Evolutionary conservation across 2,888 invertebrate genomes (phyloP), one percentile per base, ranked within the genome.

Genomic region (Frankliniella intonsa): DNA sequence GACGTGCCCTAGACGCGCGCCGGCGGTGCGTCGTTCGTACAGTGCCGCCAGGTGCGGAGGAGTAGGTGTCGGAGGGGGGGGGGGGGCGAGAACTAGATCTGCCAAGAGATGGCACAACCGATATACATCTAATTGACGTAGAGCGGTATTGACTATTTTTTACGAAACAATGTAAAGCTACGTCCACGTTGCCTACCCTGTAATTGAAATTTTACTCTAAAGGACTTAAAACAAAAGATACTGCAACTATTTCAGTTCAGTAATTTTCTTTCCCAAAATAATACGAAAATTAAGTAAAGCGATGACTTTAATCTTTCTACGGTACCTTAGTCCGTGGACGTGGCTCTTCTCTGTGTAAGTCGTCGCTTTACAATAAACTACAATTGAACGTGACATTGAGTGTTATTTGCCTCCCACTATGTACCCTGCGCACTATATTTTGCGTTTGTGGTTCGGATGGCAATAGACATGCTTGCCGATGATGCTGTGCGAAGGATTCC

Each of bases 331-430:
- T 22, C 69, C 69, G 69, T 76, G 69, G 69, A 76, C 69, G 69
- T 76, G 69, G 69, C 69, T 76, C 69, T 76, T 12, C 12, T 22
- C 25, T 76, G 22, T 76, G 69, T 76, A 76, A 76, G 69, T 76
- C 69, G 69, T 76, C 69, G 69, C 69, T 81, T 81, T 76, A 76
- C 69, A 76, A 76, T 76, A 76, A 76, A 76, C n/a, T 38, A 38
- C 38, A 22, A 22, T 76, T 76, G 50, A 38, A 22, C n/a, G n/a
- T 62, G 51, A 80, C n/a, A 25, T 50, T 12, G 38, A 62, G 55
- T 81, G 50, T 49, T 81, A 55, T 62, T 81, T 81, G 50, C 62
- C 62, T 62, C 62, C 69, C 55, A n/a, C 22, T 81, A 11, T 81
- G 22, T 25, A 49, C 62, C 81, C 55, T 81, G n/a, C 80, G 50